These are phyloP conservation scores for Microcebus lehilahytsara DNA, from an alignment of 2,113 vertebrate genomes.

Conservation along the genomic window DNA sequence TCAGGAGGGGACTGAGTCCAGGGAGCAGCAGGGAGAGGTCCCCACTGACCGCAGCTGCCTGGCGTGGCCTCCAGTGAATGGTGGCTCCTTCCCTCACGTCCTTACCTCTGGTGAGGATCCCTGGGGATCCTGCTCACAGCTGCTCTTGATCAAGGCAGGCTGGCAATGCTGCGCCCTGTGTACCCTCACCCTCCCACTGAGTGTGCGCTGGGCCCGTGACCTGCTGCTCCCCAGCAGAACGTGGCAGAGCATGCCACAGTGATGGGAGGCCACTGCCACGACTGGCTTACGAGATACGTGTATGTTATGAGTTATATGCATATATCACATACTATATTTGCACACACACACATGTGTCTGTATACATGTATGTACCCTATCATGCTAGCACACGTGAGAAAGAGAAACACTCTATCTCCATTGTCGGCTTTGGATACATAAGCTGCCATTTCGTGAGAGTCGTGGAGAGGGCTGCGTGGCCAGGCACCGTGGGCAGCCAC, in stretches of 20 bases:
- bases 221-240: no score
- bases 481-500: not conserved
- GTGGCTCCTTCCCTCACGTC: not conserved
- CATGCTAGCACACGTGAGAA: not conserved
- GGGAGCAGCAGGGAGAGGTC: not conserved
- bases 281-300: not conserved
- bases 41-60: not conserved
- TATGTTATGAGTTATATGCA: not conserved
- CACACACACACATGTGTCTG: no score
- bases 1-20: no score
- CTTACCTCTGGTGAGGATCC: not conserved
- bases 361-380: not conserved
- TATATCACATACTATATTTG: not conserved
- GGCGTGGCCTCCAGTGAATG: no score
- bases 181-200: not conserved
- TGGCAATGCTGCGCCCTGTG: not conserved
- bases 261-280: not conserved
- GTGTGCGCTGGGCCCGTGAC: not conserved
- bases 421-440: not conserved
- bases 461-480: no score
- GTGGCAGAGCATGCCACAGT: not conserved
- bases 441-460: not conserved
- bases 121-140: not conserved
- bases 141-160: not conserved
- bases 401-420: not conserved